Evolutionary conservation across 2,888 invertebrate species (phyloP).

Genomic region (Biston stratarius): DNA sequence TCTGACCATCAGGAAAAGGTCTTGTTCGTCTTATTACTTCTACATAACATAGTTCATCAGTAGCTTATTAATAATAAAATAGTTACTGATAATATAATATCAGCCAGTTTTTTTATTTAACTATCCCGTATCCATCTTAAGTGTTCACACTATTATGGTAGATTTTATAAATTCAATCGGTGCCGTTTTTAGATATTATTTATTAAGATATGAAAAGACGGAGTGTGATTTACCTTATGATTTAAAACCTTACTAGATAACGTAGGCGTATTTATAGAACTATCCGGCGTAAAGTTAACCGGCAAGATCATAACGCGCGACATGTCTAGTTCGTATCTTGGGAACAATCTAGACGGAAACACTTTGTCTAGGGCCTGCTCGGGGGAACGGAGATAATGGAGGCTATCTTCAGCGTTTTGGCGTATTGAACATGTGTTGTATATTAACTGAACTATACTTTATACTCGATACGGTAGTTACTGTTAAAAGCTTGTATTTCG

Average conservation of each 20-base stretch:
- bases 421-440: conserved; percentile 34
- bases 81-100: too few relatives aligned
- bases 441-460: conserved; percentile 19
- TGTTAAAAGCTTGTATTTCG: background rate
- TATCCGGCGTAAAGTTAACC: conserved; percentile 18
- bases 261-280: too few relatives aligned
- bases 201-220: too few relatives aligned
- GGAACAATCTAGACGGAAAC: conserved; percentile 60
- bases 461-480: background rate
- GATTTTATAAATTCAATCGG: too few relatives aligned
- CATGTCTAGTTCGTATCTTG: conserved; percentile 49
- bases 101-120: background rate
- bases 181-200: too few relatives aligned
- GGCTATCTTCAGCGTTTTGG: conserved; percentile 41
- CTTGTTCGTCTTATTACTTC: too few relatives aligned
- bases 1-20: too few relatives aligned
- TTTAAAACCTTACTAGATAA: too few relatives aligned
- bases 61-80: too few relatives aligned
- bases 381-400: conserved; percentile 46
- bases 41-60: too few relatives aligned
- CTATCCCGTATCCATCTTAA: background rate
- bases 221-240: too few relatives aligned
- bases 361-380: conserved; percentile 53
- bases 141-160: too few relatives aligned
- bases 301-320: conserved; percentile 1